Percentiles rank a stretch among this genome's conserved stretches.
phyloP scores from a whole-genome alignment of 2,797 vertebrate genomes.

The Gallinago solitaria region DNA sequence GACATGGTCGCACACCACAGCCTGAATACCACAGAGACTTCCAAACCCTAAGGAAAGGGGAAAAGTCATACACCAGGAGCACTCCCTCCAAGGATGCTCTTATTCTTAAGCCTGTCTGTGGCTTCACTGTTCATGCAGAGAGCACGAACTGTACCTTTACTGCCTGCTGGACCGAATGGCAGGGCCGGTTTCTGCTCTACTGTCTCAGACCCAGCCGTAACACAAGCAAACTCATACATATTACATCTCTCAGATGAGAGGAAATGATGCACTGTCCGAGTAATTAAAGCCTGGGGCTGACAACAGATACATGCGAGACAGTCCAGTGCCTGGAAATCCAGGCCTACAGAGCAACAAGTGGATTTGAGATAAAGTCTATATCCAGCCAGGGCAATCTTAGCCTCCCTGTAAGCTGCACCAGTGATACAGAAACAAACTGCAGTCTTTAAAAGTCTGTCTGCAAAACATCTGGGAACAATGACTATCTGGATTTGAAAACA shows the following conservation, averaged over 20 bases:
- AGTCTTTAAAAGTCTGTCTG: background rate
- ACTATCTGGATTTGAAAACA: background rate
- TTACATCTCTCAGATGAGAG: conserved; percentile 45
- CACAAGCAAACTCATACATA: conserved; percentile 56
- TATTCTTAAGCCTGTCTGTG: accelerated
- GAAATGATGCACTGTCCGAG: conserved; percentile 44
- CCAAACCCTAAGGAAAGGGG: background rate
- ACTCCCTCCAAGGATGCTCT: background rate
- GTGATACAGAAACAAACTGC: background rate
- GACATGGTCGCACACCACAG: background rate
- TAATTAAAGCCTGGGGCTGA: conserved; percentile 62
- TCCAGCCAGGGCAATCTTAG: background rate
- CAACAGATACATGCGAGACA: background rate
- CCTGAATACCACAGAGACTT: background rate
- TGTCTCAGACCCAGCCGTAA: conserved; percentile 30
- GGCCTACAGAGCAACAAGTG: background rate
- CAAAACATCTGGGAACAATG: background rate
- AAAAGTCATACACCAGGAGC: background rate
- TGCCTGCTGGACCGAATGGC: background rate
- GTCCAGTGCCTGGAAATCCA: background rate
- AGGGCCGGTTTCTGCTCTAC: background rate
- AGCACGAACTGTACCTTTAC: background rate
- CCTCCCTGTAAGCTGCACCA: background rate
- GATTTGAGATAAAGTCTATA: background rate
- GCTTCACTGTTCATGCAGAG: background rate